Percentiles rank a stretch among this genome's conserved stretches.
phyloP scores from a whole-genome alignment of 2,113 vertebrate species.

The Gorilla gorilla region DNA sequence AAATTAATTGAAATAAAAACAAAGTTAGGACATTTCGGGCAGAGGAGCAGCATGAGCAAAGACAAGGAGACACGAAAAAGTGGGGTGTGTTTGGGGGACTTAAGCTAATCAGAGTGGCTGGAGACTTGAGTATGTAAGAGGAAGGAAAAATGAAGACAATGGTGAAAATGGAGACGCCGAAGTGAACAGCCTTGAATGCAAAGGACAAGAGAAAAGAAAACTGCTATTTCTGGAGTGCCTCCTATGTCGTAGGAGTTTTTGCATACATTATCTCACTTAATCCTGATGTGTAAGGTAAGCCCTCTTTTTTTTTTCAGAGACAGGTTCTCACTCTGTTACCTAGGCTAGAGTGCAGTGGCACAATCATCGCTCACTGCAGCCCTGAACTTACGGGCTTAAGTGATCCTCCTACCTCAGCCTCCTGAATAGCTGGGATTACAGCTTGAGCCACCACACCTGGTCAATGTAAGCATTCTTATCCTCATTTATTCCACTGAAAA shows the following conservation, averaged over 20 bases:
- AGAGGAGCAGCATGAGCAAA: neutral
- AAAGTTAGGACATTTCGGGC: neutral
- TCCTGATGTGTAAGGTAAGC: neutral
- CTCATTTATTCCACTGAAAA: neutral
- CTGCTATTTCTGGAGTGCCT: neutral
- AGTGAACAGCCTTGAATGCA: neutral
- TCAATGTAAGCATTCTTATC: neutral
- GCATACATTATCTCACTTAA: constrained; percentile 22
- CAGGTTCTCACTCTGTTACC: neutral
- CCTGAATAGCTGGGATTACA: neutral
- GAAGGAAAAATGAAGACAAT: neutral
- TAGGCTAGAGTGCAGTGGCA: neutral
- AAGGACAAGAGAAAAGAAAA: neutral
- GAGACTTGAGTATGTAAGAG: neutral
- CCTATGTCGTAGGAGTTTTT: neutral
- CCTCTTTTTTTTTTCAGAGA: neutral
- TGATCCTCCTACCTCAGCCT: neutral
- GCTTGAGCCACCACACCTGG: neutral
- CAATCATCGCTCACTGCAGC: neutral
- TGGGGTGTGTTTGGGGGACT: neutral
- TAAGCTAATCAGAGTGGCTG: neutral
- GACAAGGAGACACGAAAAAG: neutral
- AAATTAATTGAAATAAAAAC: neutral
- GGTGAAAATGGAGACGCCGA: neutral
- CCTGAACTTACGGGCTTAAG: neutral